These are phyloP conservation scores for Smutsia temminckii DNA, from an alignment of 2,797 vertebrate species.

Conservation along the genomic window DNA sequence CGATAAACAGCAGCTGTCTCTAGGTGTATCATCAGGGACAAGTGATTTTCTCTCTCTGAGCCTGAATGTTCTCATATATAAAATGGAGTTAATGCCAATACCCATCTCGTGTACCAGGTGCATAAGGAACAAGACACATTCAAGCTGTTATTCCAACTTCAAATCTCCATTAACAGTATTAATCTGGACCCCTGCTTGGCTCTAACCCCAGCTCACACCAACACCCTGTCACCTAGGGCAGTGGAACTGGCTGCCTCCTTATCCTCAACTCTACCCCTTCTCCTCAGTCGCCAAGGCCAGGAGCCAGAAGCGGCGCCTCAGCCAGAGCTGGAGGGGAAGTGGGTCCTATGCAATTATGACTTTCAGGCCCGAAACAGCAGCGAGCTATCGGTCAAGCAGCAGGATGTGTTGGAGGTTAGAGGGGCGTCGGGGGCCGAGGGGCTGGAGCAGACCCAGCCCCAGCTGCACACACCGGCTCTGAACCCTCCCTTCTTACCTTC, in stretches of 20 bases:
- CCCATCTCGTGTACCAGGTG: background rate
- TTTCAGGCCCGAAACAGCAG: conserved; percentile 93
- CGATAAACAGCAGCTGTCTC: background rate
- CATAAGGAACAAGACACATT: background rate
- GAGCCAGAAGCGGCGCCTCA: conserved; percentile 58
- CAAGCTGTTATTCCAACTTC: background rate
- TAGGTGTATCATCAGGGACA: background rate
- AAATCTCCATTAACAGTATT: conserved; percentile 43
- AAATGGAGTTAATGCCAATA: background rate
- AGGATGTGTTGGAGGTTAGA: conserved; percentile 89
- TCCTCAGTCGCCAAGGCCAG: conserved; percentile 78
- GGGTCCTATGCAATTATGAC: conserved; percentile 89
- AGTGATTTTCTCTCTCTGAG: background rate
- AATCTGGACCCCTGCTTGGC: conserved; percentile 54
- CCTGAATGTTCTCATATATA: background rate
- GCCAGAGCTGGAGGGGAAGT: conserved; percentile 65
- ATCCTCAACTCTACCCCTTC: background rate
- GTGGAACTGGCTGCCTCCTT: background rate
- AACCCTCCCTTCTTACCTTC: background rate
- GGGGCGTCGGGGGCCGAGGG: background rate
- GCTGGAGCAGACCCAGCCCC: background rate
- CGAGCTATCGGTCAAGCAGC: conserved; percentile 91
- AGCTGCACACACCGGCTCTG: background rate
- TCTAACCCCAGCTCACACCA: conserved; percentile 57
- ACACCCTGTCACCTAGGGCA: background rate